phyloP scores from a whole-genome alignment of 2,113 vertebrate species.

The Ailurus styani region DNA sequence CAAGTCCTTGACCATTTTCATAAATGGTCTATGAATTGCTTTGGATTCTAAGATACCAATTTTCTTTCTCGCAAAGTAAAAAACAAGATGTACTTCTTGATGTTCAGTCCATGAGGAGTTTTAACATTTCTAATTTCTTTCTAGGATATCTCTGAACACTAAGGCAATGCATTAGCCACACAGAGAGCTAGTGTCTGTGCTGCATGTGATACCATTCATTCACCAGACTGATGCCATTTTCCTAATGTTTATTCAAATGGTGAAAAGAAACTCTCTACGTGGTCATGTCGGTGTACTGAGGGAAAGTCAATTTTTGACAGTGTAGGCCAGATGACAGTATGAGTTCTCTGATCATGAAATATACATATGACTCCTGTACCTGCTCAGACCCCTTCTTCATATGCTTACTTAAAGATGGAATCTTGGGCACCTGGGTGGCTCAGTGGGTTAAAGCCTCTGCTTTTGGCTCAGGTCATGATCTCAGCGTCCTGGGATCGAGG shows the following conservation, averaged over 20 bases:
- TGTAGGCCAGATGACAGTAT: background rate
- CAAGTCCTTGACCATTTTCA: background rate
- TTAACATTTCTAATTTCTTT: background rate
- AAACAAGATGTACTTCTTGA: background rate
- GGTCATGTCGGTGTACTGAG: background rate
- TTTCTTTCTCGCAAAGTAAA: background rate
- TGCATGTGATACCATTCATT: background rate
- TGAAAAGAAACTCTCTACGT: background rate
- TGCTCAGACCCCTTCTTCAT: background rate
- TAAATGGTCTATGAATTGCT: background rate
- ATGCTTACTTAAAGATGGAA: background rate
- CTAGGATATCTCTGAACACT: background rate
- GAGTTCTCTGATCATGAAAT: background rate
- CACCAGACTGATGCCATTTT: background rate
- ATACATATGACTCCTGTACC: background rate
- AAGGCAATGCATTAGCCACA: too few species aligned
- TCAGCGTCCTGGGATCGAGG: too few species aligned
- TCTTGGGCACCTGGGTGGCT: too few species aligned
- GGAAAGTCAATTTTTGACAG: background rate
- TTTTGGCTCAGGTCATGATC: too few species aligned
- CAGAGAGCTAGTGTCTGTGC: fast-evolving
- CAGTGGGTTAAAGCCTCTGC: too few species aligned
- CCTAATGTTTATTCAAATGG: background rate
- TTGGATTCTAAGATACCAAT: background rate
- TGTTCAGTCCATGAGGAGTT: background rate